Evolutionary conservation across 2,113 vertebrate genomes (phyloP).

Genomic region (Apus apus): DNA sequence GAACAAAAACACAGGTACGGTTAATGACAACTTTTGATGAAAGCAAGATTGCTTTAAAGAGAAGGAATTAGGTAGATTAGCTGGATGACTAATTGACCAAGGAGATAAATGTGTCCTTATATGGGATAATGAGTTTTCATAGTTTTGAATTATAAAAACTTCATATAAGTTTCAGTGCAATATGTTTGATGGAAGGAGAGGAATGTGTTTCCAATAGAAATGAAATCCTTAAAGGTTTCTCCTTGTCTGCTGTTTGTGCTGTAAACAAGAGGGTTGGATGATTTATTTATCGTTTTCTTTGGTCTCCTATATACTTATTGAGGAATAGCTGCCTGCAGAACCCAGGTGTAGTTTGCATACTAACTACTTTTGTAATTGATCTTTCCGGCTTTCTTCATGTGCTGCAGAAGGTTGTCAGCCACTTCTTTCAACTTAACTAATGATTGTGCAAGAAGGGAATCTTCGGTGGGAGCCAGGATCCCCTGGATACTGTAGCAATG

Average conservation of each 20-base stretch:
- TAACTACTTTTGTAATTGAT: constrained; percentile 79
- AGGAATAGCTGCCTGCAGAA: constrained; percentile 18
- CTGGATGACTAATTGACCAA: neutral
- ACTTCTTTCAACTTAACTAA: constrained; percentile 79
- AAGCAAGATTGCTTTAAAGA: neutral
- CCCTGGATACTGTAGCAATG: neutral
- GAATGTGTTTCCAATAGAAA: constrained; percentile 46
- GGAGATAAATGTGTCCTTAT: neutral
- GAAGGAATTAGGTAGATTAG: neutral
- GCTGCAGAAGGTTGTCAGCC: constrained; percentile 75
- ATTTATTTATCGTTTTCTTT: constrained; percentile 54
- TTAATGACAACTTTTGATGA: neutral
- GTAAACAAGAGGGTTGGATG: constrained; percentile 29
- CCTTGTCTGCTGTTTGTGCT: constrained; percentile 47
- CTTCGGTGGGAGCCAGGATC: constrained; percentile 37
- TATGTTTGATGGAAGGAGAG: constrained; percentile 28
- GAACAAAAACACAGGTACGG: neutral
- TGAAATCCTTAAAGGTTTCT: constrained; percentile 18
- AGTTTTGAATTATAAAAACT: constrained; percentile 7
- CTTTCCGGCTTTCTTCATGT: constrained; percentile 69
- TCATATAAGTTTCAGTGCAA: neutral
- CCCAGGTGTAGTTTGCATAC: constrained; percentile 53
- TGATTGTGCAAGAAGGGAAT: constrained; percentile 51
- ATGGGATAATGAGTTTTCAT: neutral
- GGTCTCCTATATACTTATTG: neutral